Evolutionary conservation across 2,797 vertebrate genomes (phyloP).

Genomic region (Gallinago stenura): DNA sequence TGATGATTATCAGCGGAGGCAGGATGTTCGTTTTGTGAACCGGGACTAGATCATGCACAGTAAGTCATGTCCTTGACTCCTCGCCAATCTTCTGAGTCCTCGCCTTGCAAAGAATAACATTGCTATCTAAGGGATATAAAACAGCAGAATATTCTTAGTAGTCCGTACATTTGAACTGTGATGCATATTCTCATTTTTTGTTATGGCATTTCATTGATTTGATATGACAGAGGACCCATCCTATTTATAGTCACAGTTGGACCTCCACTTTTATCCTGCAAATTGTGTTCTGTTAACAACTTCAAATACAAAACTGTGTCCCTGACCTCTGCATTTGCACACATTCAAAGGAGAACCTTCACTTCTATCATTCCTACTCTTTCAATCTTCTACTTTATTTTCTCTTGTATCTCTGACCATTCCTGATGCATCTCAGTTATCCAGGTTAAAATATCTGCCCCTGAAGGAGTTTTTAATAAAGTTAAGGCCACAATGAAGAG

Average conservation of each 20-base stretch:
- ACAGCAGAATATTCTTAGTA: not conserved
- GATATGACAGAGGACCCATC: not conserved
- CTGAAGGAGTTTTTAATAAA: not conserved
- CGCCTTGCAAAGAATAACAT: not conserved
- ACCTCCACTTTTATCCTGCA: not conserved
- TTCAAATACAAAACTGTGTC: not conserved
- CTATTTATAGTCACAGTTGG: not conserved
- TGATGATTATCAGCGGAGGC: not conserved
- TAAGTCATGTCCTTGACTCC: not conserved
- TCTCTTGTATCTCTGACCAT: not conserved
- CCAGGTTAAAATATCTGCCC: not conserved
- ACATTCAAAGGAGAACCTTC: not conserved
- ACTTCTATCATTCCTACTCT: not conserved
- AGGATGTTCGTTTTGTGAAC: not conserved
- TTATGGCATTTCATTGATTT: not conserved
- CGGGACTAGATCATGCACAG: not conserved
- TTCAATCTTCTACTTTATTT: not conserved
- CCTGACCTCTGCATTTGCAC: not conserved
- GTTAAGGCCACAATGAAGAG: not conserved
- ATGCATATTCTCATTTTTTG: not conserved
- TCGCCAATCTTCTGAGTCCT: not conserved
- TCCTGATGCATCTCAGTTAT: not conserved
- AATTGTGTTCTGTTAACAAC: not conserved
- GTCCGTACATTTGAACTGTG: not conserved
- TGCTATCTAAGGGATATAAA: not conserved